Evolutionary conservation across 2,888 invertebrate species (phyloP), one percentile per base, ranked within the genome.

Genomic region (Pediacus dermestoides): DNA sequence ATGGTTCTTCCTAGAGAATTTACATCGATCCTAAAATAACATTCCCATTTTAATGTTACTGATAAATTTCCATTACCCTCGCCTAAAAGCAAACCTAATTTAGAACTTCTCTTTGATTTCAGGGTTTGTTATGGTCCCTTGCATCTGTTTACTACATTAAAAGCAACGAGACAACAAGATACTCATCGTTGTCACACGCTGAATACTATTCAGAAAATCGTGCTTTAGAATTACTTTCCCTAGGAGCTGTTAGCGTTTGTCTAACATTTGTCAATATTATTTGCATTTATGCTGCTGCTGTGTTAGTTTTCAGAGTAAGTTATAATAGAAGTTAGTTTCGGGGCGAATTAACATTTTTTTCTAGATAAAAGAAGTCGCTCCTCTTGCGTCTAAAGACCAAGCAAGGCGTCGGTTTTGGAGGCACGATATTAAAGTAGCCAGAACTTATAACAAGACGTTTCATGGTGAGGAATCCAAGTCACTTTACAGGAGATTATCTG

Each of bases 201-300:
- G 64, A 69, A 2, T 62, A 68, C 18, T 83, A 81, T 65, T 80
- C 77, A n/a, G 66, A 73, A 18, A 71, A 79, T 59, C 74, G 76
- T 49, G 74, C 77, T 0, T 59, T 70, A 0, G 86, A 88, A 57
- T 70, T 82, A 28, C 74, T 78, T 1, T 59, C 78, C 4, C 64
- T 85, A 15, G 88, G 85, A 1, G 71, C 74, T 1, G 73, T 85
- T 9, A 87, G 86, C 38, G 75, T 88, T 37, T 75, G 81, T 32
- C 68, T 88, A 8, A 85, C 86, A 0, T 68, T 87, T 1, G 73
- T 86, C 27, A 88, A 88, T 61, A 83, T 88, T 36, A 57, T 80
- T 26, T 84, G 84, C 62, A 84, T 88, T 44, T 82, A 84, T 56
- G 46, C 80, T 0, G 76, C 82, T 60, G 85, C 82, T 12, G 74